Percentiles rank a stretch among this genome's conserved stretches.
These are phyloP conservation scores for Bettongia penicillata DNA, from an alignment of 2,113 vertebrate genomes.

Conservation along the genomic window DNA sequence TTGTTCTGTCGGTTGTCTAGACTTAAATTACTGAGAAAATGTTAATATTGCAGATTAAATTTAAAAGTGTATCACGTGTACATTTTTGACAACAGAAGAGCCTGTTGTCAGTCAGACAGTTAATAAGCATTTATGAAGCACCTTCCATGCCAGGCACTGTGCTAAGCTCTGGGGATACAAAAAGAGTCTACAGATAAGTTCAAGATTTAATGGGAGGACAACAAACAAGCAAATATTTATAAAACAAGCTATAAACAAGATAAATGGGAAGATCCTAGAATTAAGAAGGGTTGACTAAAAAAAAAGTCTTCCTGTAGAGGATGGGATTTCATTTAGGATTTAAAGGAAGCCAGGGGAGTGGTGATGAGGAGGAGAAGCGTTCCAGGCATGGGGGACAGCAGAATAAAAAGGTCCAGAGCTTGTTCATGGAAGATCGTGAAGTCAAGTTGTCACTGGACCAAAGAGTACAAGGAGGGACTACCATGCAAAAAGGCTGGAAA, in stretches of 20 bases:
- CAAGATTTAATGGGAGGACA: background rate
- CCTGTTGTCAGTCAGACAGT: background rate
- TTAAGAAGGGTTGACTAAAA: background rate
- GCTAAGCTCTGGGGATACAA: background rate
- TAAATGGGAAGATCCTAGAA: background rate
- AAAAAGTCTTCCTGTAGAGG: no score
- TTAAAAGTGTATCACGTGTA: background rate
- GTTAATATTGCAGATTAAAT: background rate
- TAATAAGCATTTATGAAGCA: background rate
- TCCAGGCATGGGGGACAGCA: background rate
- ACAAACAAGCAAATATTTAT: background rate
- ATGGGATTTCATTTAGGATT: background rate
- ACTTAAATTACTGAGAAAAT: background rate
- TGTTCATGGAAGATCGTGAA: background rate
- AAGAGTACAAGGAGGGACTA: no score
- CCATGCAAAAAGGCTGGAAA: background rate
- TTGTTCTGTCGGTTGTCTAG: background rate
- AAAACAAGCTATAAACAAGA: background rate
- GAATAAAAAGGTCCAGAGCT: background rate
- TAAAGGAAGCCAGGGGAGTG: background rate
- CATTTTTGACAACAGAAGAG: background rate
- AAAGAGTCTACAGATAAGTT: background rate
- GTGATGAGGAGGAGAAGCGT: background rate
- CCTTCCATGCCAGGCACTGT: background rate
- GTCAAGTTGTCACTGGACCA: background rate